Percentiles rank a stretch among this genome's conserved stretches.
Evolutionary conservation across 2,888 invertebrate genomes (phyloP).

Genomic region (Blastobasis adustella): DNA sequence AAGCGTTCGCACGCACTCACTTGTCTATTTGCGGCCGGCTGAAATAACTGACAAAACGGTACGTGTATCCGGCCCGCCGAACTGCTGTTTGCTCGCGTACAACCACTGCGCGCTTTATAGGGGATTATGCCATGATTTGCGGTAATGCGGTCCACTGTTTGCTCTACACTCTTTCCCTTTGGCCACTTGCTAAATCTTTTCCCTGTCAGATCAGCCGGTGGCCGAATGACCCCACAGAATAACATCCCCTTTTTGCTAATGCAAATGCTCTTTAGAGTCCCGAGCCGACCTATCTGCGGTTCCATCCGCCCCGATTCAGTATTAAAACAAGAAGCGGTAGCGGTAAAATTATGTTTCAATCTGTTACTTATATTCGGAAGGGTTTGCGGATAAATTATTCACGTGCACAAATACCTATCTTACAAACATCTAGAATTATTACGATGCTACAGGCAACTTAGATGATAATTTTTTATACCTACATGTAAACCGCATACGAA

Average conservation of each 20-base stretch:
- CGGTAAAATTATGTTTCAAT: too few relatives aligned
- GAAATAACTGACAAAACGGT: constrained; percentile 56
- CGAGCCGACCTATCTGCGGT: too few relatives aligned
- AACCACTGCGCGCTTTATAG: constrained; percentile 35
- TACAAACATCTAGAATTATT: too few relatives aligned
- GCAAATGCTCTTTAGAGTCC: constrained; percentile 13
- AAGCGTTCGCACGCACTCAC: constrained; percentile 39
- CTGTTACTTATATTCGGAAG: too few relatives aligned
- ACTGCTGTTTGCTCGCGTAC: constrained; percentile 31
- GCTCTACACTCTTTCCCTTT: constrained; percentile 36
- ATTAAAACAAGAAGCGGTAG: too few relatives aligned
- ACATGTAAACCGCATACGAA: too few relatives aligned
- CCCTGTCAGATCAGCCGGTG: constrained; percentile 35
- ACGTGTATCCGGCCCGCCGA: constrained; percentile 43
- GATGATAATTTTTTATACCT: too few relatives aligned
- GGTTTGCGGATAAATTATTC: too few relatives aligned
- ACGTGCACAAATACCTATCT: too few relatives aligned
- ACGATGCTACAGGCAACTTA: too few relatives aligned
- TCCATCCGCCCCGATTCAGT: too few relatives aligned
- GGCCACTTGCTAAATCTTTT: constrained; percentile 50
- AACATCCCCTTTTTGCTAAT: constrained; percentile 25
- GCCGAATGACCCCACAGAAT: constrained; percentile 25
- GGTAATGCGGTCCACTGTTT: constrained; percentile 46
- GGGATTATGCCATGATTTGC: constrained; percentile 53
- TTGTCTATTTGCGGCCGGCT: constrained; percentile 53